Base-by-base conservation (phyloP, 2,797 vertebrate species). In the Lithobates sylvaticus region DNA sequence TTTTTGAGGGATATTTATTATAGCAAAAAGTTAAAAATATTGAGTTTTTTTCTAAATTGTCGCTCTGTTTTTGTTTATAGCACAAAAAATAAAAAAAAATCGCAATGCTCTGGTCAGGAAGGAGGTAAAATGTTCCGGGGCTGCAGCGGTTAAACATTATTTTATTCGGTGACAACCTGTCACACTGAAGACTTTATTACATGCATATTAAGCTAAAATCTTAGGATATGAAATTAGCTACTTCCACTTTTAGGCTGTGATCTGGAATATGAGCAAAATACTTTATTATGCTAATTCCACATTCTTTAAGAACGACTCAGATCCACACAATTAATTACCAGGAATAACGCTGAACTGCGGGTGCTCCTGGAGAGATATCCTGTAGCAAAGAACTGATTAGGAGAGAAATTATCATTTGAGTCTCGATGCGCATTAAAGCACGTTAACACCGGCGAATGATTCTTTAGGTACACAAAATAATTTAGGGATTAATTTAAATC, bases 401-500 rank as follows among this genome's bases (percentile, higher is more conserved):
- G 69, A 81, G 68, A 72, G 70, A 81, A 81, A 81, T 81, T 64
- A 81, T 81, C 69, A 72, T 81, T n/a, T 36, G 50, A 81, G 68
- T 32, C 58, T 81, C 69, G 61, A 64, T 23, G 26, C 39, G 69
- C 69, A 64, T 39, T 58, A 81, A 42, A 39, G 79, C 50, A 18
- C 21, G 58, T 73, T 81, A 8, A 73, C 69, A 27, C 32, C 69
- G 29, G 8, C 3, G 50, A 61, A 21, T 26, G 29, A 39, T n/a
- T 68, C 2, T 71, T 72, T 34, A 81, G 78, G 78, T 81, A 81
- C 75, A 77, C 27, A 77, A 78, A 77, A 77, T 84, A 77, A 84
- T 78, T 72, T 65, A 84, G 26, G 83, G 83, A 78, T 84, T 84
- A 78, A 78, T 84, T 81, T 15, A 65, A 73, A 84, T 84, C 76